These are phyloP conservation scores for Meteorus cinctellus DNA, from an alignment of 2,888 invertebrate genomes.

Conservation along the genomic window DNA sequence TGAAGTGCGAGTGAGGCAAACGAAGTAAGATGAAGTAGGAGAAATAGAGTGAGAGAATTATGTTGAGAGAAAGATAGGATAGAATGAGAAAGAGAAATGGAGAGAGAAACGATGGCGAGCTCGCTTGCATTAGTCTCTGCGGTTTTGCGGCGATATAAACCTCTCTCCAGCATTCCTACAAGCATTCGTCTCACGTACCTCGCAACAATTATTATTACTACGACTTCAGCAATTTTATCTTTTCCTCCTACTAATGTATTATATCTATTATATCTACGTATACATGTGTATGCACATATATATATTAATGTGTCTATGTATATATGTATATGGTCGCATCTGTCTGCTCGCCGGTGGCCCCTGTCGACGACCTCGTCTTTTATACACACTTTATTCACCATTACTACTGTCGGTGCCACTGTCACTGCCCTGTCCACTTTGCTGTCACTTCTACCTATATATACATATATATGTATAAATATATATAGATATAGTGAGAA, in stretches of 20 bases:
- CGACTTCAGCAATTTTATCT: constrained; percentile 46
- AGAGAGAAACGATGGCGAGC: constrained; percentile 32
- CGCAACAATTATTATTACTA: constrained; percentile 67
- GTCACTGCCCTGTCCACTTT: constrained; percentile 5
- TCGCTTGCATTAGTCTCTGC: constrained; percentile 49
- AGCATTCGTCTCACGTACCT: constrained; percentile 67
- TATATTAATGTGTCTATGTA: neutral
- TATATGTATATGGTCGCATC: constrained; percentile 18
- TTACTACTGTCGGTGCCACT: neutral
- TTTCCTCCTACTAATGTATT: constrained; percentile 37
- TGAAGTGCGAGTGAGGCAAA: constrained; percentile 15
- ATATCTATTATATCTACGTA: constrained; percentile 2
- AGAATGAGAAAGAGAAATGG: constrained; percentile 8
- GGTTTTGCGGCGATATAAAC: constrained; percentile 50
- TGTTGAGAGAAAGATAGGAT: constrained; percentile 17
- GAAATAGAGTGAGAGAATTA: constrained; percentile 19
- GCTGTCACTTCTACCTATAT: neutral
- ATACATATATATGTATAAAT: too few relatives aligned
- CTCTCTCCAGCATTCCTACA: constrained; percentile 54
- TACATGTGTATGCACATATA: neutral
- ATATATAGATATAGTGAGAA: constrained; percentile 52
- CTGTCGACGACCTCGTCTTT: constrained; percentile 5
- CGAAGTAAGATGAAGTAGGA: constrained; percentile 12
- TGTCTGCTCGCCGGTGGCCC: constrained; percentile 27
- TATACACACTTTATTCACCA: neutral